These are phyloP conservation scores for Aleiodes sp. DNA, from an alignment of 1,140 invertebrate species.

Conservation along the genomic window DNA sequence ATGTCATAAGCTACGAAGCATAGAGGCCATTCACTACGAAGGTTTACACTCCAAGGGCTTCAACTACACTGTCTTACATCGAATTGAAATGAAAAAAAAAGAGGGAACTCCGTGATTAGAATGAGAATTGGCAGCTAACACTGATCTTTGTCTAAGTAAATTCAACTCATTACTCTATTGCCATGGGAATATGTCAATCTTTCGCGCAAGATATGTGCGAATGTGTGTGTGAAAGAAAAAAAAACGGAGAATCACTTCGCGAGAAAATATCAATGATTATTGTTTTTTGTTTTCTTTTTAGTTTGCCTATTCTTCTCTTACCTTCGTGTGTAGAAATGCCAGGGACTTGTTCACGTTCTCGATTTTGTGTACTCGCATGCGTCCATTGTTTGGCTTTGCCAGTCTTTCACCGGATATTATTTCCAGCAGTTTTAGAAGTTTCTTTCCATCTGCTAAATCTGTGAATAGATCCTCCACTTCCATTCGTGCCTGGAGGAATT, in stretches of 20 bases:
- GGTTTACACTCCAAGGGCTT: constrained; percentile 36
- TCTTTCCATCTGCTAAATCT: constrained; percentile 94
- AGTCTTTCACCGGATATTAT: constrained; percentile 98
- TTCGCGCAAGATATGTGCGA: too few relatives aligned
- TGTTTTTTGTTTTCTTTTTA: not conserved
- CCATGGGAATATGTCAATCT: not conserved
- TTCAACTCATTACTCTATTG: not conserved
- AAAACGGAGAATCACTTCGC: not conserved
- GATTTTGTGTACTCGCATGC: constrained; percentile 98
- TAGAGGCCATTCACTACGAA: constrained; percentile 42
- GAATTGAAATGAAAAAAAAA: too few relatives aligned
- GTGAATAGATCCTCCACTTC: constrained; percentile 97
- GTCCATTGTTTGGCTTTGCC: constrained; percentile 95
- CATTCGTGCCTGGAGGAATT: constrained; percentile 80
- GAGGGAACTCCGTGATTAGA: not conserved
- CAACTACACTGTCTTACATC: constrained; percentile 21
- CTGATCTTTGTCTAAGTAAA: not conserved
- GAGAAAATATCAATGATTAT: not conserved
- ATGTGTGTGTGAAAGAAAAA: not conserved
- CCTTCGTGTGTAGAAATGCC: constrained; percentile 97
- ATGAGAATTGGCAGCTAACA: not conserved
- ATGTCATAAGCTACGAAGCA: constrained; percentile 50
- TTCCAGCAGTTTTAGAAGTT: constrained; percentile 96
- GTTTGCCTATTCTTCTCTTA: too few relatives aligned
- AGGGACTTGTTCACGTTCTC: constrained; percentile 99